phyloP scores from a whole-genome alignment of 2,113 vertebrate species.

The Acrocephalus arundinaceus region DNA sequence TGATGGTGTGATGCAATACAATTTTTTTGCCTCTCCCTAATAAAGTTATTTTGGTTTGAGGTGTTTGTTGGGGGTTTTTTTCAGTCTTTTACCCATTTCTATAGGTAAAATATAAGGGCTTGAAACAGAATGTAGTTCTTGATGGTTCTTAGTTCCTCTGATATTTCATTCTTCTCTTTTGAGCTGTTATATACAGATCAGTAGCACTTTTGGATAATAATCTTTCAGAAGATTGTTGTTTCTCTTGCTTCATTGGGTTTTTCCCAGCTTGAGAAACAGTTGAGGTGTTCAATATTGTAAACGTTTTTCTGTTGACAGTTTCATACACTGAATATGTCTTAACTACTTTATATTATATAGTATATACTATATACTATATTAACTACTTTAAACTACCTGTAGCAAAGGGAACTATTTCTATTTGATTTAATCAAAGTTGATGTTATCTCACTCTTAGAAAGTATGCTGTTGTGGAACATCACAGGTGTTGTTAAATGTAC shows the following conservation, averaged over 20 bases:
- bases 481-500: not conserved
- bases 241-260: not conserved
- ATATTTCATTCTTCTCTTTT: not conserved
- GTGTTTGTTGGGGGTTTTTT: no score
- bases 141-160: not conserved
- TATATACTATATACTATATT: not conserved
- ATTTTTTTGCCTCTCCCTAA: not conserved
- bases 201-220: not conserved
- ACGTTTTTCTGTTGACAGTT: not conserved
- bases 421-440: not conserved
- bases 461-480: not conserved
- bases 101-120: not conserved
- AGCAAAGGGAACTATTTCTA: not conserved
- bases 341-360: no score
- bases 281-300: not conserved
- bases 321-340: not conserved
- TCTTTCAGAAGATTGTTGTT: not conserved
- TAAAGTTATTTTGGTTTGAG: not conserved
- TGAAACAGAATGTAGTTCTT: not conserved
- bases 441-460: not conserved
- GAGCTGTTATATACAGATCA: not conserved
- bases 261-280: not conserved
- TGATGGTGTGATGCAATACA: not conserved
- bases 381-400: not conserved
- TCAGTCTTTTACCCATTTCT: not conserved